Conservation (phyloP, 2,113 vertebrate genomes). For the Larimichthys polyactis region DNA sequence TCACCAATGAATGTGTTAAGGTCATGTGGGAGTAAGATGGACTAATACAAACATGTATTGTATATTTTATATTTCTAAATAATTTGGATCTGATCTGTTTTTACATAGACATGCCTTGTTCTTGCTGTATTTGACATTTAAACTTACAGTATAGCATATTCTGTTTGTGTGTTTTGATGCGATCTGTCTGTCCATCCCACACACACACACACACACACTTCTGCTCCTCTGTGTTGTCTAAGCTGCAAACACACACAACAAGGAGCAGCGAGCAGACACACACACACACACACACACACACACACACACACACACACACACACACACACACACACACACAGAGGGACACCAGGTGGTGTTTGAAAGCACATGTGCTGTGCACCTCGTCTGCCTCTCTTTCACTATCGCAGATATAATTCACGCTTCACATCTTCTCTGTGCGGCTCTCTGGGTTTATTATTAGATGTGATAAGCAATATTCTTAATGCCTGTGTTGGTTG, state of each 20-base stretch:
- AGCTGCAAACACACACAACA: not conserved
- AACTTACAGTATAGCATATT: constrained; percentile 1
- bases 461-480: constrained; percentile 33
- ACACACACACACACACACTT: not conserved
- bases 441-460: constrained; percentile 33
- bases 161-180: not conserved
- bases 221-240: constrained; percentile 2
- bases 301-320: not conserved
- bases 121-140: not conserved
- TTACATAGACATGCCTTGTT: not conserved
- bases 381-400: not conserved
- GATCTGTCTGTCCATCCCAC: not conserved
- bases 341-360: constrained; percentile 62
- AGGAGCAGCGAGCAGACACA: not conserved
- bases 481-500: constrained; percentile 36
- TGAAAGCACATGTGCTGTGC: constrained; percentile 32
- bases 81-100: not conserved
- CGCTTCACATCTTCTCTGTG: constrained; percentile 31
- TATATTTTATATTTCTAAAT: not conserved
- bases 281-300: constrained; percentile 8
- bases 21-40: too few species aligned
- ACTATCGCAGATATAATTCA: constrained; percentile 24
- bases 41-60: not conserved
- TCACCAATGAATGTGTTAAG: not conserved
- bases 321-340: constrained; percentile 1